These are phyloP conservation scores for Acanthurus lineatus DNA, from an alignment of 2,797 vertebrate genomes.

Conservation along the genomic window DNA sequence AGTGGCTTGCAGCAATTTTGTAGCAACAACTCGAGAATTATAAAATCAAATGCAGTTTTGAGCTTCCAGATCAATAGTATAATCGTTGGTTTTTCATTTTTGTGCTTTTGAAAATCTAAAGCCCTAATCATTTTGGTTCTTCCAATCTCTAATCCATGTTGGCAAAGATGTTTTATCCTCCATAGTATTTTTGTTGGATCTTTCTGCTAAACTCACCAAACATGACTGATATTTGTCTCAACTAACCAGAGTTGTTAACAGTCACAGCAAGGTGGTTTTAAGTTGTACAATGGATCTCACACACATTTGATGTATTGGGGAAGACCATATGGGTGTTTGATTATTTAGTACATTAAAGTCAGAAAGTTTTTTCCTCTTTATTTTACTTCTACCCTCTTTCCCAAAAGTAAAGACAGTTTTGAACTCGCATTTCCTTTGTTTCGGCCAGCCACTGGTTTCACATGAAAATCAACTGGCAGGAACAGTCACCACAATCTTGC, in stretches of 20 bases:
- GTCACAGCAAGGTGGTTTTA: not conserved
- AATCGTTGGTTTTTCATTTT: not conserved
- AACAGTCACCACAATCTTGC: not conserved
- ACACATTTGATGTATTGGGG: too few relatives aligned
- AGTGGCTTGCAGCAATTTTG: not conserved
- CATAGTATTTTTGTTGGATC: not conserved
- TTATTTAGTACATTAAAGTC: not conserved
- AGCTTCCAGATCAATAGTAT: not conserved
- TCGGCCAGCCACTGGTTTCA: not conserved
- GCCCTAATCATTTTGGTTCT: not conserved
- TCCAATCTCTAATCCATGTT: not conserved
- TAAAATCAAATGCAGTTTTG: not conserved
- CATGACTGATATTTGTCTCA: not conserved
- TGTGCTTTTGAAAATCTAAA: not conserved
- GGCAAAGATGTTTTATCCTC: not conserved
- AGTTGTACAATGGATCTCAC: not conserved
- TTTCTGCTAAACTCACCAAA: not conserved
- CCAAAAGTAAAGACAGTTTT: not conserved
- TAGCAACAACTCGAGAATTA: not conserved
- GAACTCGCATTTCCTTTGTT: not conserved
- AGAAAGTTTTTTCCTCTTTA: not conserved
- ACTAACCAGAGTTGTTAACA: not conserved
- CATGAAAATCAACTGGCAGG: not conserved
- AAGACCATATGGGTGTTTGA: not conserved
- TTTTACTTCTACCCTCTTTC: not conserved